These are phyloP conservation scores for Drosophila saltans DNA, from an alignment of 1,140 invertebrate species.

Conservation along the genomic window DNA sequence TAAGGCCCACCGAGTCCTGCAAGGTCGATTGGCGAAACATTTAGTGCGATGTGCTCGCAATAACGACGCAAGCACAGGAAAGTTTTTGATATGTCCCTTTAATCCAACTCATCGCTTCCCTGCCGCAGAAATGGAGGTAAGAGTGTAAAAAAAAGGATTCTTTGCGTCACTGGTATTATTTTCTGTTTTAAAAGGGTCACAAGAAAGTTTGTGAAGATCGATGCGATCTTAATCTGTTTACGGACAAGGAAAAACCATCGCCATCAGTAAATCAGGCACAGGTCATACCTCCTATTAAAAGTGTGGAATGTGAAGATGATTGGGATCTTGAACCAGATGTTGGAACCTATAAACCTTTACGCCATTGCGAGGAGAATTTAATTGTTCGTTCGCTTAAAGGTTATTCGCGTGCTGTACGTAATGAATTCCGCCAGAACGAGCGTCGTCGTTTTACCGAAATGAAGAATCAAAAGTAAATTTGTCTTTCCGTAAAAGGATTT, in stretches of 20 bases:
- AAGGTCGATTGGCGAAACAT: neutral
- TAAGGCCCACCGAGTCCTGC: slow-evolving; percentile 1
- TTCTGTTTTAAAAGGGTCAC: slow-evolving; percentile 19
- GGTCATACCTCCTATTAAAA: too few species aligned
- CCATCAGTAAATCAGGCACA: neutral
- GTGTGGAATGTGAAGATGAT: slow-evolving; percentile 24
- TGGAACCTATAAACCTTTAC: slow-evolving; percentile 17
- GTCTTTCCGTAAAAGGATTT: too few species aligned
- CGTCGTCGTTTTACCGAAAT: slow-evolving; percentile 26
- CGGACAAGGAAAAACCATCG: neutral
- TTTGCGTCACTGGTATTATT: too few species aligned
- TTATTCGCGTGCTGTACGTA: neutral
- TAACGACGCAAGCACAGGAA: neutral
- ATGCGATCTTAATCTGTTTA: neutral
- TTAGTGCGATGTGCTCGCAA: neutral
- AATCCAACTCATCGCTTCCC: slow-evolving; percentile 16
- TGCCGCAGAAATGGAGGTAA: slow-evolving; percentile 14
- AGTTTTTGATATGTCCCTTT: slow-evolving; percentile 20
- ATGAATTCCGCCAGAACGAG: neutral
- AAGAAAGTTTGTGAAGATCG: slow-evolving; percentile 15
- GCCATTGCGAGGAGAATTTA: slow-evolving; percentile 23
- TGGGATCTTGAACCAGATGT: slow-evolving; percentile 35
- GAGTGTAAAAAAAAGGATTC: neutral
- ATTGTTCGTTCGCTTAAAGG: slow-evolving; percentile 21
- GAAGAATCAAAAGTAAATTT: neutral